These are phyloP conservation scores for Trogon melanurus DNA, from an alignment of 2,113 vertebrate species.

Conservation along the genomic window DNA sequence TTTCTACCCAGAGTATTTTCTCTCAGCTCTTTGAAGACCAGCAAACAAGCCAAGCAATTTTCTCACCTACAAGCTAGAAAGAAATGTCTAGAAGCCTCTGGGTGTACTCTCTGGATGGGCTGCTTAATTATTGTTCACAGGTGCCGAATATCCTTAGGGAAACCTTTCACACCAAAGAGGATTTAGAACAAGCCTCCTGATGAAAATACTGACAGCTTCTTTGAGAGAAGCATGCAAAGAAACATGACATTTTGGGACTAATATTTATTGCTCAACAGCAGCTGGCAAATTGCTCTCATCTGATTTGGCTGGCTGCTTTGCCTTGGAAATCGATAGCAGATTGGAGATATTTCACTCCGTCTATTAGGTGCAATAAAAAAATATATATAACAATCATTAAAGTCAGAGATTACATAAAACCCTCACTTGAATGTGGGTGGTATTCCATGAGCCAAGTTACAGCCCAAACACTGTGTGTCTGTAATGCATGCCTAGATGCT, in stretches of 20 bases:
- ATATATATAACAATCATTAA: not conserved
- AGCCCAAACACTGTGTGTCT: not conserved
- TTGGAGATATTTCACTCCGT: constrained; percentile 25
- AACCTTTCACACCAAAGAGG: not conserved
- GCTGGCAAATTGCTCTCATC: constrained; percentile 45
- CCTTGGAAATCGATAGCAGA: constrained; percentile 39
- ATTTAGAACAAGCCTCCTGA: not conserved
- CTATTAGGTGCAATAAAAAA: not conserved
- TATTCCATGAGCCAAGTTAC: not conserved
- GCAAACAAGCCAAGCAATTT: not conserved
- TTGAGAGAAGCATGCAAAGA: not conserved
- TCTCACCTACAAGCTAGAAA: not conserved
- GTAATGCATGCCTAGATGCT: not conserved
- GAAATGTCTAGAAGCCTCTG: not conserved
- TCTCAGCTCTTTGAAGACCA: not conserved
- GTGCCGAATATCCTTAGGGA: not conserved
- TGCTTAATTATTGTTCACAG: not conserved
- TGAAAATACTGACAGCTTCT: constrained; percentile 29
- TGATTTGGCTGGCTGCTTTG: constrained; percentile 3
- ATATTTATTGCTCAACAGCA: constrained; percentile 48
- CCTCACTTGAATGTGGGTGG: not conserved
- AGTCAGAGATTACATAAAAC: not conserved
- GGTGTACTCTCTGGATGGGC: not conserved
- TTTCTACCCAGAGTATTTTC: not conserved
- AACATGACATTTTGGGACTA: constrained; percentile 23